Evolutionary conservation across 2,888 invertebrate genomes (phyloP).

Genomic region (Lochmaea crataegi): DNA sequence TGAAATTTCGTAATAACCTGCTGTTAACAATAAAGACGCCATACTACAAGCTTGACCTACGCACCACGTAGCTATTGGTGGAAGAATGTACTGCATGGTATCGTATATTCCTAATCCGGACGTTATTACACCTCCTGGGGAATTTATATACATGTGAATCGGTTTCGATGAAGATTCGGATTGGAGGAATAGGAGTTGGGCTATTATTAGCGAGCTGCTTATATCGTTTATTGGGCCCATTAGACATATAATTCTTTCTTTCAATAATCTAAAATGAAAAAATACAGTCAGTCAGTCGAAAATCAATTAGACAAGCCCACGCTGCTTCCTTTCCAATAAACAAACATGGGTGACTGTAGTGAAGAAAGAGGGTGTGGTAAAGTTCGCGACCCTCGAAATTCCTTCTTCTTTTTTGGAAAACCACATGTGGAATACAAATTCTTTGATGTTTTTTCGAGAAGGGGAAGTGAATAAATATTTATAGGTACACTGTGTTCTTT

Average conservation of each 20-base stretch:
- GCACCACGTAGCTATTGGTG: conserved; percentile 95
- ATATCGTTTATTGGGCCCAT: conserved; percentile 96
- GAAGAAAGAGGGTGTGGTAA: no score
- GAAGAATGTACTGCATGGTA: conserved; percentile 98
- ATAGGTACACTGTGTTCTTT: no score
- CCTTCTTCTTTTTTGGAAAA: no score
- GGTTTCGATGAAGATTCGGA: conserved; percentile 95
- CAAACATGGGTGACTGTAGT: no score
- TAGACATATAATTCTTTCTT: conserved; percentile 95
- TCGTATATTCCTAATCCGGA: conserved; percentile 97
- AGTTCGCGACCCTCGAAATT: no score
- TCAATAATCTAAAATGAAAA: conserved; percentile 76
- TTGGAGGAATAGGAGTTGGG: conserved; percentile 91
- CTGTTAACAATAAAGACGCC: conserved; percentile 91
- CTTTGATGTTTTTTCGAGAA: no score
- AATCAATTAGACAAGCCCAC: no score
- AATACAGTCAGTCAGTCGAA: no score
- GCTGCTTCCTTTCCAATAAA: no score
- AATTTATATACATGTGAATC: conserved; percentile 96
- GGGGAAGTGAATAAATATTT: no score
- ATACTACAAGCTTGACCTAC: conserved; percentile 96
- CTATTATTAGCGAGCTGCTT: conserved; percentile 90
- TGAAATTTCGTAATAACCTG: conserved; percentile 69
- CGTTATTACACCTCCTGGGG: conserved; percentile 93
- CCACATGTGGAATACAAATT: no score